Conservation (phyloP, 2,888 invertebrate species). For the Pseudococcus viburni region DNA sequence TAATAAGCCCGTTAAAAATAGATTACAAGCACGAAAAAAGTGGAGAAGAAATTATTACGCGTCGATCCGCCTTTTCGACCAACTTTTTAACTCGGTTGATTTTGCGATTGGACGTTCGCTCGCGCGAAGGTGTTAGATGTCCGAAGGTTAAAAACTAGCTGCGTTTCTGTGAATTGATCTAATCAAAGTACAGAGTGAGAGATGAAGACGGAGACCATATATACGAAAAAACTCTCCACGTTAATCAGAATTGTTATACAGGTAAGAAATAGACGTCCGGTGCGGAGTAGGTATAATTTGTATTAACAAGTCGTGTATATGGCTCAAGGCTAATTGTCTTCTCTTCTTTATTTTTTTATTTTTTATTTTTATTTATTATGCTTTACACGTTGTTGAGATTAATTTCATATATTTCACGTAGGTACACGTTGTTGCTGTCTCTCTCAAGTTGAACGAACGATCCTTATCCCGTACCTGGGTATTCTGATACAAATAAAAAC, state of each 20-base stretch:
- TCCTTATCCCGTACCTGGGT: not conserved
- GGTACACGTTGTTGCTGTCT: constrained; percentile 4
- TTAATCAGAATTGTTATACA: constrained; percentile 49
- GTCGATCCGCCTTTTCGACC: constrained; percentile 29
- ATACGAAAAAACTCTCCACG: constrained; percentile 38
- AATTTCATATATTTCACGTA: constrained; percentile 58
- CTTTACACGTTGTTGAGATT: constrained; percentile 57
- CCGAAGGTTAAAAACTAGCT: constrained; percentile 52
- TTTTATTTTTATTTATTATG: constrained; percentile 45
- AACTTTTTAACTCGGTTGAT: constrained; percentile 38
- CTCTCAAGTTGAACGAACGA: constrained; percentile 29
- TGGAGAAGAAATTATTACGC: constrained; percentile 26
- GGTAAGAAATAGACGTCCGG: constrained; percentile 52
- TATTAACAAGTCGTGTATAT: constrained; percentile 58
- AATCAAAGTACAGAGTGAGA: constrained; percentile 26
- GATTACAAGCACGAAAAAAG: constrained; percentile 15
- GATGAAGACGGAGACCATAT: not conserved
- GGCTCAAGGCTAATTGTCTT: constrained; percentile 58
- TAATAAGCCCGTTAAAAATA: constrained; percentile 56
- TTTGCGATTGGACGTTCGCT: constrained; percentile 34
- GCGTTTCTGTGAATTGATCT: constrained; percentile 56
- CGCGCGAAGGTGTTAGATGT: constrained; percentile 53
- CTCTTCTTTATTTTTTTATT: constrained; percentile 7
- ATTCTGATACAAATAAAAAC: constrained; percentile 44
- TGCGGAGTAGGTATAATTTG: constrained; percentile 50